phyloP scores from a whole-genome alignment of 2,888 invertebrate species.

The Sarcophaga carnaria region DNA sequence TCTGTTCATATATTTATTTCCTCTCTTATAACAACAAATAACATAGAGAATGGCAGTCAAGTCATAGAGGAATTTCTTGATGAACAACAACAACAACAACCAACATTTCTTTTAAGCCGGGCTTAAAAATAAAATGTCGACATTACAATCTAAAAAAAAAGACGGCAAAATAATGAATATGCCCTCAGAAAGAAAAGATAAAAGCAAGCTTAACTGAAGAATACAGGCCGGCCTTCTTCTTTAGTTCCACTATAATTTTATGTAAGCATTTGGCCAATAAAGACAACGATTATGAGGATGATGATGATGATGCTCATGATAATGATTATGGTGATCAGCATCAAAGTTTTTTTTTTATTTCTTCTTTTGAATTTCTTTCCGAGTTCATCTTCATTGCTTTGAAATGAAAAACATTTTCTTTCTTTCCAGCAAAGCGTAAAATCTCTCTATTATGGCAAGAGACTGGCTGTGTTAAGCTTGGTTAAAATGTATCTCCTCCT shows the following conservation, averaged over 20 bases:
- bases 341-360: too few relatives aligned
- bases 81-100: not conserved
- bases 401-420: too few relatives aligned
- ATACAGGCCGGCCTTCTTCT: not conserved
- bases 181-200: not conserved
- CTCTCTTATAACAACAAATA: not conserved
- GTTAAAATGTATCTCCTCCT: too few relatives aligned
- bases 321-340: not conserved
- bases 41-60: too few relatives aligned
- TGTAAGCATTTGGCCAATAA: not conserved
- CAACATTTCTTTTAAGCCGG: not conserved
- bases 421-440: too few relatives aligned
- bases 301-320: not conserved
- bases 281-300: not conserved
- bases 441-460: too few relatives aligned
- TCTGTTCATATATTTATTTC: conserved; percentile 10
- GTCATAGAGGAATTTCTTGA: not conserved
- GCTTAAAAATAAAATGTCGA: conserved; percentile 17
- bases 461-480: too few relatives aligned
- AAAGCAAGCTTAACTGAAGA: not conserved
- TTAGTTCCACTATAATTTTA: not conserved
- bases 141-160: not conserved
- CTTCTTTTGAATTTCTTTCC: too few relatives aligned
- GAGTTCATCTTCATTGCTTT: too few relatives aligned
- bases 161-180: not conserved